Evolutionary conservation across 2,113 vertebrate genomes (phyloP).

Genomic region (Corynorhinus townsendii): DNA sequence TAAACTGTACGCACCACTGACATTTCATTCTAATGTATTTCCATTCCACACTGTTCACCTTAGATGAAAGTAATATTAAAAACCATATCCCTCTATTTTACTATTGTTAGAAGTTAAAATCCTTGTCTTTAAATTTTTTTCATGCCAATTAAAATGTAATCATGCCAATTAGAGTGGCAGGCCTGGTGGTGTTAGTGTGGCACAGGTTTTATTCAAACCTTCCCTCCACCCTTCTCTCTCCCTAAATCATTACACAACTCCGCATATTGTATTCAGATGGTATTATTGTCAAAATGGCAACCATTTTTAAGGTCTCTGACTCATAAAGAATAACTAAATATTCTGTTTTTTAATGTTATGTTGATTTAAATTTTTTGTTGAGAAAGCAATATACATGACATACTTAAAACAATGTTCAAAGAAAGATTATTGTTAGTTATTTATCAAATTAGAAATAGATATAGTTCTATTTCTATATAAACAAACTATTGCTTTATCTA

Average conservation of each 20-base stretch:
- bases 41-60: slow-evolving; percentile 88
- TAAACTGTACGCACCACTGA: slow-evolving; percentile 94
- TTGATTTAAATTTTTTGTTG: slow-evolving; percentile 30
- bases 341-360: slow-evolving; percentile 52
- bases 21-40: slow-evolving; percentile 91
- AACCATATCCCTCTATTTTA: slow-evolving; percentile 88
- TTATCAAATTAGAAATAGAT: slow-evolving; percentile 61
- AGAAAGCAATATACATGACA: background rate
- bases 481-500: slow-evolving; percentile 13
- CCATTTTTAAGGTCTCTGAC: slow-evolving; percentile 56
- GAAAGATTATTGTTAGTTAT: slow-evolving; percentile 36
- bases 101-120: slow-evolving; percentile 89
- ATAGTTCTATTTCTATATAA: background rate
- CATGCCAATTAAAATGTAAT: slow-evolving; percentile 93
- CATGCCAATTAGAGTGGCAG: slow-evolving; percentile 86
- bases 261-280: slow-evolving; percentile 72
- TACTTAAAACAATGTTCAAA: slow-evolving; percentile 55
- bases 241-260: slow-evolving; percentile 76
- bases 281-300: slow-evolving; percentile 70
- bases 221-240: background rate
- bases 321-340: slow-evolving; percentile 54
- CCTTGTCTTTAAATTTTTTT: slow-evolving; percentile 87
- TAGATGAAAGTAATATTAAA: slow-evolving; percentile 90
- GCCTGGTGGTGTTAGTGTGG: slow-evolving; percentile 76
- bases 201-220: slow-evolving; percentile 78